Base-by-base conservation (phyloP, 2,888 invertebrate genomes). In the Bedellia somnulentella region DNA sequence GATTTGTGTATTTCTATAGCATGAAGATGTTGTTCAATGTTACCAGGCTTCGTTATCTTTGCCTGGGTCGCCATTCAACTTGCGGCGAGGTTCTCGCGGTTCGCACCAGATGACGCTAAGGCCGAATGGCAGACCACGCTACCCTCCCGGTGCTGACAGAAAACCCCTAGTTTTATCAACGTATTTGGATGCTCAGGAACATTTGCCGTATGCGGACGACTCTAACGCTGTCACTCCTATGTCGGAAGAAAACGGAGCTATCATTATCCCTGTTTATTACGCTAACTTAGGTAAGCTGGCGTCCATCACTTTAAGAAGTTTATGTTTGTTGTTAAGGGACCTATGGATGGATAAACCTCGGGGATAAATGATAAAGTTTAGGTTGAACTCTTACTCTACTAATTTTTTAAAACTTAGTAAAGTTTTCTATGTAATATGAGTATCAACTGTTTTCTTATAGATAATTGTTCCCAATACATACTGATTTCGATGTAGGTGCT, bases 151-250 rank as follows among this genome's bases (percentile, higher is more conserved):
- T 35, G 88, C 87, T 32, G 95, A 96, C 70, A 85, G 93, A 42
- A 94, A 94, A 62, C 95, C 95, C 27, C 80, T 95, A 52, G 94
- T 96, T 42, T 81, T 94, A 44, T 93, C 93, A 50, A 94, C 94
- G 43, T 94, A 94, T 79, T 82, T 94, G 66, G 95, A 92, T 63
- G 92, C 91, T 44, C 90, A 91, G 67, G 93, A 93, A 78, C 93
- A 94, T 68, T 82, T 97, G 55, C 96, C 96, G 35, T 97, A 93
- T 61, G 96, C 95, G 34, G 97, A 97, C 63, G 97, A 96, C 75
- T 95, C 95, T 39, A 93, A 93, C 56, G 96, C 95, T 41, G 96
- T 94, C 35, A 97, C 96, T 37, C 97, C 97, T 32, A 93, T 95
- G 89, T 95, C 94, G 41, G 96, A 96, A 77, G 96, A 96, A 73